A percentile compares a stretch with the other conserved stretches of the same genome.
phyloP scores from a whole-genome alignment of 2,797 vertebrate genomes.

The Rhinichthys osculus region DNA sequence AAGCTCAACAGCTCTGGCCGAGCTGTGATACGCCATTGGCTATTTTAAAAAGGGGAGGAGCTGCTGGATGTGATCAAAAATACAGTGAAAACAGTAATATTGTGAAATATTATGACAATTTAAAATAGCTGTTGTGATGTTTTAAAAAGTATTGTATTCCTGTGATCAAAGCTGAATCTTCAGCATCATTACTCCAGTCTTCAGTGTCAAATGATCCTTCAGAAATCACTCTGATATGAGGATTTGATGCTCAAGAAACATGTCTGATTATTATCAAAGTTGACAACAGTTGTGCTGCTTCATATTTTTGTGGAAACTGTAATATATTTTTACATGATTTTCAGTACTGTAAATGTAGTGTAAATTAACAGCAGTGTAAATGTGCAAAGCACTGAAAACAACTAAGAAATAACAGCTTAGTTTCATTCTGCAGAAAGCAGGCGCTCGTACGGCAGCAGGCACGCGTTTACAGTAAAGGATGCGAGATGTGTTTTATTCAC shows the following conservation, averaged over 20 bases:
- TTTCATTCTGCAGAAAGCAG: background rate
- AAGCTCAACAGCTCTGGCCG: too few species aligned
- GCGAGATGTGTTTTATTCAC: constrained; percentile 19
- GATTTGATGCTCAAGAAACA: background rate
- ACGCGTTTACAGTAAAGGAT: background rate
- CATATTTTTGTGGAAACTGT: background rate
- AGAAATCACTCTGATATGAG: background rate
- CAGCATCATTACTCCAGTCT: background rate
- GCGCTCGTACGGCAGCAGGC: too few species aligned
- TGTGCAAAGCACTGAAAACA: background rate
- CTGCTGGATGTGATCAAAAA: background rate
- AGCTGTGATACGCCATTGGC: too few species aligned
- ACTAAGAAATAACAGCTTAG: background rate
- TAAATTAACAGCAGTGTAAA: background rate
- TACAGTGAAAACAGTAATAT: background rate
- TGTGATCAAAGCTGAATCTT: background rate
- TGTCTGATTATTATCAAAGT: background rate
- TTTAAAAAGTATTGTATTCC: rapidly evolving
- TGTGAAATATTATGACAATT: background rate
- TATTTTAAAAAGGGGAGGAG: too few species aligned
- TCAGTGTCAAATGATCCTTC: background rate
- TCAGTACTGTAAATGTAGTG: too few species aligned
- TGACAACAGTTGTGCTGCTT: background rate
- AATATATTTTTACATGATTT: background rate
- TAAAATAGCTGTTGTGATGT: background rate